Evolutionary conservation across 2,797 vertebrate species (phyloP).

Genomic region (Fratercula arctica): DNA sequence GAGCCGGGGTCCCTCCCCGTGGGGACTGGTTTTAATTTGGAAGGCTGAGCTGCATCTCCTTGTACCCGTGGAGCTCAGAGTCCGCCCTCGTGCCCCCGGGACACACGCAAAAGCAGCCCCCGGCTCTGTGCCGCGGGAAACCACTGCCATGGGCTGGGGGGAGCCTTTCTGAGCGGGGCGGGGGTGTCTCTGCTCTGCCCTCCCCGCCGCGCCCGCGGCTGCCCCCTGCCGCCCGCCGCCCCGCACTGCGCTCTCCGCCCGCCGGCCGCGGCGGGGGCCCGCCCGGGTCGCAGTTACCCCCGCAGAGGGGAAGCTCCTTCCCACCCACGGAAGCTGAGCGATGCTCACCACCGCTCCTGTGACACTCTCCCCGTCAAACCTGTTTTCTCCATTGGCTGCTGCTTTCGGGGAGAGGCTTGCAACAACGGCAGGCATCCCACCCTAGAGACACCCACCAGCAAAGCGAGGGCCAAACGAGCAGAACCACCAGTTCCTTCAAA

Average conservation of each 20-base stretch:
- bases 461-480: background rate
- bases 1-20: background rate
- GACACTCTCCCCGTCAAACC: background rate
- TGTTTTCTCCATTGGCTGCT: background rate
- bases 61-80: too few species aligned
- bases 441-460: background rate
- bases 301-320: background rate
- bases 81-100: fast-evolving
- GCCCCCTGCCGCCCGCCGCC: background rate
- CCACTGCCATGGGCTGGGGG: background rate
- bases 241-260: background rate
- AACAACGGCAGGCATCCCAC: background rate
- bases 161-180: background rate
- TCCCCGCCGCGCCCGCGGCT: background rate
- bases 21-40: background rate
- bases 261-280: too few species aligned
- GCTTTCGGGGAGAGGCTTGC: background rate
- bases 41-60: background rate
- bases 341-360: background rate
- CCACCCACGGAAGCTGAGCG: background rate
- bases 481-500: background rate
- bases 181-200: too few species aligned
- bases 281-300: background rate
- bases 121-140: too few species aligned
- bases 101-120: too few species aligned